Evolutionary conservation across 92 coral and sea anemone genomes (phyloP).

Genomic region (Zoanthus sansibaricus): DNA sequence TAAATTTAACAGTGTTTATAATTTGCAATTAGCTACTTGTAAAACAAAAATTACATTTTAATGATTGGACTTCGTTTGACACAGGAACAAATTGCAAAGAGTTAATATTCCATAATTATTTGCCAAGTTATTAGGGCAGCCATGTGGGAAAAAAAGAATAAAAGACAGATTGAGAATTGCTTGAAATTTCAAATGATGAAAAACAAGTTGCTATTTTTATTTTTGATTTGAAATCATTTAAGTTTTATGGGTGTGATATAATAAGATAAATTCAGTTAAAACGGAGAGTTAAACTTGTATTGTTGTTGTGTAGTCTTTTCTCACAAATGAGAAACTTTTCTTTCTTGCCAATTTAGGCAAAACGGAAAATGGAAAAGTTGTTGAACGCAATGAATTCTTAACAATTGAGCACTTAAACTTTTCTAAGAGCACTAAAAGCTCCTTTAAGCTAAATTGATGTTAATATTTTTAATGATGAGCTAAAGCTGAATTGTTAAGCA

Average conservation of each 20-base stretch:
- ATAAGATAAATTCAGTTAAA: not conserved
- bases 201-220: not conserved
- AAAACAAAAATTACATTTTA: conserved; percentile 9
- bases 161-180: conserved; percentile 27
- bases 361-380: not conserved
- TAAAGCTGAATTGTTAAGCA: conserved; percentile 6
- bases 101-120: conserved; percentile 39
- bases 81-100: not conserved
- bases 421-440: not conserved
- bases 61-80: conserved; percentile 3
- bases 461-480: conserved; percentile 3
- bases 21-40: not conserved
- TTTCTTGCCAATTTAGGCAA: not conserved
- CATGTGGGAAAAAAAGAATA: conserved; percentile 48
- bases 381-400: not conserved
- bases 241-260: not conserved
- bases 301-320: not conserved
- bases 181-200: conserved; percentile 7
- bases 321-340: not conserved
- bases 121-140: conserved; percentile 34
- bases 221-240: not conserved
- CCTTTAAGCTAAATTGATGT: conserved; percentile 24
- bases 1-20: not conserved
- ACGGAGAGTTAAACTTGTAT: not conserved
- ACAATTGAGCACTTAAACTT: not conserved